Evolutionary conservation across 2,797 vertebrate species (phyloP).

Genomic region (Notamacropus eugenii): DNA sequence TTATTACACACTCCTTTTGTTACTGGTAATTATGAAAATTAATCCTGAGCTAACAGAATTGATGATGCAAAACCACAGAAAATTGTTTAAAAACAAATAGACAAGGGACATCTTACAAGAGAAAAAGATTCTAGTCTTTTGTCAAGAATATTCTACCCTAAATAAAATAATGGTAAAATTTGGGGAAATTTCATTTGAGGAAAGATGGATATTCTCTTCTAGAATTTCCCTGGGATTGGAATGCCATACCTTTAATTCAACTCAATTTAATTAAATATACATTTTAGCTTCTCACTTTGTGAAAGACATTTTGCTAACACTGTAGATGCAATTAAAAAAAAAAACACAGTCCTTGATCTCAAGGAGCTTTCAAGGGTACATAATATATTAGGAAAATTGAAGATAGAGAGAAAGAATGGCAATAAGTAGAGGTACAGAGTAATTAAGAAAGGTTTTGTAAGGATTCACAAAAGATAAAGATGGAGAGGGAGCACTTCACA

Average conservation of each 20-base stretch:
- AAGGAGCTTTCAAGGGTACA: not conserved
- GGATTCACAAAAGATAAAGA: not conserved
- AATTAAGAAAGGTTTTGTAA: not conserved
- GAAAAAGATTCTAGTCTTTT: slow-evolving; percentile 51
- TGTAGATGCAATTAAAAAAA: not conserved
- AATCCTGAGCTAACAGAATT: slow-evolving; percentile 57
- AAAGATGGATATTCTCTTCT: slow-evolving; percentile 27
- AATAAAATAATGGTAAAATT: slow-evolving; percentile 46
- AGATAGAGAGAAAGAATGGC: not conserved
- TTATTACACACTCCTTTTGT: slow-evolving; percentile 50
- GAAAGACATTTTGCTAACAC: not conserved
- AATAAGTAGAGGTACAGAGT: not conserved
- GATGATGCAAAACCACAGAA: slow-evolving; percentile 53
- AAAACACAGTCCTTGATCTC: not conserved
- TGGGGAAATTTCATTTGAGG: slow-evolving; percentile 11
- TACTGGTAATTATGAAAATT: slow-evolving; percentile 55
- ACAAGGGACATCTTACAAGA: slow-evolving; percentile 30
- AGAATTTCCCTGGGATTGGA: slow-evolving; percentile 15
- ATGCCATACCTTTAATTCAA: not conserved
- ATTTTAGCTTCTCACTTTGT: not conserved
- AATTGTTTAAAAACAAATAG: slow-evolving; percentile 63
- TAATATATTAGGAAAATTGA: not conserved
- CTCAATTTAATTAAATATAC: not conserved
- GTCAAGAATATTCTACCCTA: slow-evolving; percentile 15
- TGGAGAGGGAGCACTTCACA: not conserved